phyloP scores from a whole-genome alignment of 2,888 invertebrate genomes.

The Iselma pallidipennis region DNA sequence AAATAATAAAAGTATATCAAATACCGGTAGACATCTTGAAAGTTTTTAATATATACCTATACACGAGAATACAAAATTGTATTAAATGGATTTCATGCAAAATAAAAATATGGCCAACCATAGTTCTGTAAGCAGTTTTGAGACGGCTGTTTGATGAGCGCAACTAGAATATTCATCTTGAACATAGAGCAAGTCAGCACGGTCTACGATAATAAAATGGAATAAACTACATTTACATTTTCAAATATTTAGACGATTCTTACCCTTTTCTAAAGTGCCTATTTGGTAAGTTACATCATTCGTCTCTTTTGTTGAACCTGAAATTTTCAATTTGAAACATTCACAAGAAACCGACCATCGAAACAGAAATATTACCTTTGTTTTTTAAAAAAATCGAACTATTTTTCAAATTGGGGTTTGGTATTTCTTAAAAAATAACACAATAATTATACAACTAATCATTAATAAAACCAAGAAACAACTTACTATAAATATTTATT shows the following conservation, averaged over 20 bases:
- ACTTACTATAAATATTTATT: conserved; percentile 72
- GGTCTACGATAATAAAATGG: conserved; percentile 36
- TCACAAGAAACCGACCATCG: neutral
- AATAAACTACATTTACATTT: conserved; percentile 24
- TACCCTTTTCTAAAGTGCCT: conserved; percentile 33
- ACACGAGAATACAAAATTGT: conserved; percentile 9
- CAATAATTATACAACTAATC: neutral
- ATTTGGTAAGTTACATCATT: conserved; percentile 31
- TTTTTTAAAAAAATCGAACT: conserved; percentile 16
- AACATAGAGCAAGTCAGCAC: conserved; percentile 37
- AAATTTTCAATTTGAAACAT: conserved; percentile 9
- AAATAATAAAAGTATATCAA: neutral
- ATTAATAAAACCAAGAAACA: conserved; percentile 2
- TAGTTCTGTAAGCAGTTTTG: conserved; percentile 21
- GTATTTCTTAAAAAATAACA: conserved; percentile 19
- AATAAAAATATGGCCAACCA: conserved; percentile 22
- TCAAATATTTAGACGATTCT: conserved; percentile 28
- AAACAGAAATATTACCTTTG: conserved; percentile 11
- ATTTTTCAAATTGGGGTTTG: conserved; percentile 21
- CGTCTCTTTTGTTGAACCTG: conserved; percentile 27
- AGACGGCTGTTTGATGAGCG: conserved; percentile 29
- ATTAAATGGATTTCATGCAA: conserved; percentile 23
- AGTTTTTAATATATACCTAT: conserved; percentile 11
- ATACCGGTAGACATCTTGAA: conserved; percentile 1
- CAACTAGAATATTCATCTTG: conserved; percentile 40